Conservation (phyloP, 2,888 invertebrate genomes). For the Drosophila sordidula region DNA sequence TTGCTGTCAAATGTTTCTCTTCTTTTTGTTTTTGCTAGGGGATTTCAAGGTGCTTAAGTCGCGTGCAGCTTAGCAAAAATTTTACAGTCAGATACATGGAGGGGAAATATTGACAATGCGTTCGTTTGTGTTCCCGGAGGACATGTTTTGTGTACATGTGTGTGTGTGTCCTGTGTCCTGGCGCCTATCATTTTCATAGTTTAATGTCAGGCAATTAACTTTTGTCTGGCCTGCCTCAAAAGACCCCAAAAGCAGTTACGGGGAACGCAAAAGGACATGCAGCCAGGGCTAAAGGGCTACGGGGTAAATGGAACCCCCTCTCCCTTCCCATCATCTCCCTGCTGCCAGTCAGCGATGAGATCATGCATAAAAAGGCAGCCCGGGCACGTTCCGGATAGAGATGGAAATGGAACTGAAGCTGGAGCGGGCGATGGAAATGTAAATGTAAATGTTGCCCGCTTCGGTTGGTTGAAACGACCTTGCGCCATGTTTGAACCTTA, state of each 20-base stretch:
- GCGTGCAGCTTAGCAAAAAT: slow-evolving; percentile 57
- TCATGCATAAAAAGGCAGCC: slow-evolving; percentile 76
- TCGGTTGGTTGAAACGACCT: slow-evolving; percentile 72
- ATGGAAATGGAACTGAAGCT: slow-evolving; percentile 15
- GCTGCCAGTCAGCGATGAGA: slow-evolving; percentile 78
- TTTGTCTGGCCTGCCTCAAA: slow-evolving; percentile 64
- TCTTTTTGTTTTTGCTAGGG: slow-evolving; percentile 8
- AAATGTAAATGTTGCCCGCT: slow-evolving; percentile 73
- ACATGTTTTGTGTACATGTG: slow-evolving; percentile 15
- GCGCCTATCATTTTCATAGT: slow-evolving; percentile 78
- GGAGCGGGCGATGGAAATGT: slow-evolving; percentile 62
- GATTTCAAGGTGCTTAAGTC: slow-evolving; percentile 64
- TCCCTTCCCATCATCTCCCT: slow-evolving; percentile 6
- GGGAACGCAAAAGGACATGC: background rate
- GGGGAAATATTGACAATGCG: slow-evolving; percentile 46
- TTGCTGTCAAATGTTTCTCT: slow-evolving; percentile 51
- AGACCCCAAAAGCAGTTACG: background rate
- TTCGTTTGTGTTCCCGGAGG: slow-evolving; percentile 15
- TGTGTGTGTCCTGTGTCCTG: slow-evolving; percentile 14
- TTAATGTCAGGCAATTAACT: slow-evolving; percentile 79
- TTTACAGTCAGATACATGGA: slow-evolving; percentile 28
- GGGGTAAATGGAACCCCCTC: slow-evolving; percentile 20
- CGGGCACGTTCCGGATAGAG: slow-evolving; percentile 47
- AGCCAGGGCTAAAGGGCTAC: background rate
- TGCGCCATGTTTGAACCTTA: slow-evolving; percentile 79